Conservation (phyloP, 1,140 invertebrate genomes). For the Euglossa dilemma region DNA sequence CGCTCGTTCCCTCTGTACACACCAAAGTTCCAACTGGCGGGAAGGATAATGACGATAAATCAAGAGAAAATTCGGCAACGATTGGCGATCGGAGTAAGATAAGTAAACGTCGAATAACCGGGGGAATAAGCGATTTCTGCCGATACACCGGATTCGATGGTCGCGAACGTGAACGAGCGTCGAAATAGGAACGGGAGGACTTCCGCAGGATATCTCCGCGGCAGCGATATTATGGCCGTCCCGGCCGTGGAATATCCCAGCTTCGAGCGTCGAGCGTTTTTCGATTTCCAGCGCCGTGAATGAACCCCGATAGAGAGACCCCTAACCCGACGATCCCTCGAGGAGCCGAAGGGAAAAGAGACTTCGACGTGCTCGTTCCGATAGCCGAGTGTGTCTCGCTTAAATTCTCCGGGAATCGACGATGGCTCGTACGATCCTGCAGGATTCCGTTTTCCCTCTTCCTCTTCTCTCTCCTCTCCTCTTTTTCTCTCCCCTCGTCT, state of each 20-base stretch:
- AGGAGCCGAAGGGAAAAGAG: slow-evolving; percentile 17
- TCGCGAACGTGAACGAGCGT: background rate
- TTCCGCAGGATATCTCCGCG: slow-evolving; percentile 35
- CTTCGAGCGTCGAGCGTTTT: slow-evolving; percentile 33
- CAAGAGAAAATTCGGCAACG: too few relatives aligned
- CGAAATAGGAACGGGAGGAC: slow-evolving; percentile 30
- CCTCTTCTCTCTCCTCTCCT: background rate
- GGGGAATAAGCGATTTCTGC: slow-evolving; percentile 16
- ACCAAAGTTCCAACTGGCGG: background rate
- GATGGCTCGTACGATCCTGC: slow-evolving; percentile 8
- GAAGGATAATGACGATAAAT: background rate
- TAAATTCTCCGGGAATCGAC: slow-evolving; percentile 40
- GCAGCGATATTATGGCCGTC: slow-evolving; percentile 26
- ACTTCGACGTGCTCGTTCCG: slow-evolving; percentile 12
- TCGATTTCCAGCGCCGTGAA: slow-evolving; percentile 42
- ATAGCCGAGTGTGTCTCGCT: slow-evolving; percentile 32
- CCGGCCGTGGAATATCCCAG: slow-evolving; percentile 15
- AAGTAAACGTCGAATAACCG: slow-evolving; percentile 8
- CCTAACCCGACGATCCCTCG: slow-evolving; percentile 2
- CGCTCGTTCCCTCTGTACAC: background rate
- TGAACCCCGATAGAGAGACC: slow-evolving; percentile 26
- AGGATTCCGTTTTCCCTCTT: slow-evolving; percentile 16
- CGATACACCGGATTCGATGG: background rate
- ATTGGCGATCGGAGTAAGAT: background rate
- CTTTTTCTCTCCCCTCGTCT: background rate